A percentile compares a stretch with the other conserved stretches of the same genome.
phyloP scores from a whole-genome alignment of 2,888 invertebrate genomes.

The Lysandra coridon region DNA sequence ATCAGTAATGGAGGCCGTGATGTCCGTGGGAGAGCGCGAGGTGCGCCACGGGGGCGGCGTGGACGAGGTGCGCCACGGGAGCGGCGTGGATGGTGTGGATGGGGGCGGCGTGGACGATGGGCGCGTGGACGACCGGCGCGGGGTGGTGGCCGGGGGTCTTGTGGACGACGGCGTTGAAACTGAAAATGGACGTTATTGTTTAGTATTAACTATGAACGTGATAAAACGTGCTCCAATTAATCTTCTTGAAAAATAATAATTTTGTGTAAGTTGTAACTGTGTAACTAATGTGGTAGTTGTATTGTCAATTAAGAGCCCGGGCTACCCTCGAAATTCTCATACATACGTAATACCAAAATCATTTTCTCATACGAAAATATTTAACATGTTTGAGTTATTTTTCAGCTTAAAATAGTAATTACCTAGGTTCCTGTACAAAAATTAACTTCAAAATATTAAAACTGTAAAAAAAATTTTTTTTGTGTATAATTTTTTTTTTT shows the following conservation, averaged over 20 bases:
- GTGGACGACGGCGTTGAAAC: slow-evolving; percentile 79
- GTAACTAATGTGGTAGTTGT: not conserved
- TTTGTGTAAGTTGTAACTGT: not conserved
- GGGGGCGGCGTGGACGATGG: slow-evolving; percentile 56
- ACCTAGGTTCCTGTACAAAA: too few species aligned
- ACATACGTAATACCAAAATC: too few species aligned
- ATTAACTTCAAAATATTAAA: too few species aligned
- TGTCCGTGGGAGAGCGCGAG: slow-evolving; percentile 55
- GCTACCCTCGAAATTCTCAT: too few species aligned
- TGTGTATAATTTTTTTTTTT: too few species aligned
- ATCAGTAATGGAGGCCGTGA: slow-evolving; percentile 71
- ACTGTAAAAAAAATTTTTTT: too few species aligned
- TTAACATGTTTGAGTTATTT: too few species aligned
- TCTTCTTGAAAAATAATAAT: slow-evolving; percentile 1
- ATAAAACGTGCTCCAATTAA: too few species aligned
- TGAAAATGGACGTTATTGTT: slow-evolving; percentile 46
- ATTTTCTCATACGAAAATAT: too few species aligned
- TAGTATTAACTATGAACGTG: not conserved
- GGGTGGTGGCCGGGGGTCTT: slow-evolving; percentile 75
- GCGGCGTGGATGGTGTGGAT: slow-evolving; percentile 58
- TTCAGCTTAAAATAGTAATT: too few species aligned
- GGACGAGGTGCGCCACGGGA: slow-evolving; percentile 54
- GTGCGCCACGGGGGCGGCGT: slow-evolving; percentile 49
- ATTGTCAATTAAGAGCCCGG: not conserved
- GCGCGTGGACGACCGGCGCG: slow-evolving; percentile 62